Evolutionary conservation across 2,888 invertebrate species (phyloP).

Genomic region (Himalopsyche anomala): DNA sequence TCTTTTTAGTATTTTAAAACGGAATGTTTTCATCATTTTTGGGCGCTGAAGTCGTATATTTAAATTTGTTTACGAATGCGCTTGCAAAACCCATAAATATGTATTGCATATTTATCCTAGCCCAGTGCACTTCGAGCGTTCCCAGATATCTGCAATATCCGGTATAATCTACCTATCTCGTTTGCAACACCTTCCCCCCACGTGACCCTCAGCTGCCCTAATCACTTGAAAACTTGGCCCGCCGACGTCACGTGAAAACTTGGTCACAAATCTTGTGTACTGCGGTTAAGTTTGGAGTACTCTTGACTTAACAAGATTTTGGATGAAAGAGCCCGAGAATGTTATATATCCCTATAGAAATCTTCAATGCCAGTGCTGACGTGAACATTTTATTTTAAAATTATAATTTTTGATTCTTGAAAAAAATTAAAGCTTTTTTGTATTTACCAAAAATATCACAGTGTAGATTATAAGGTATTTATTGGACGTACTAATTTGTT

Average conservation of each 20-base stretch:
- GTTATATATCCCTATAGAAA: not conserved
- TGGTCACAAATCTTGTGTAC: constrained; percentile 50
- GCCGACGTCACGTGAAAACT: constrained; percentile 36
- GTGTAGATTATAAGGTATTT: too few relatives aligned
- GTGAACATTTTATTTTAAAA: too few relatives aligned
- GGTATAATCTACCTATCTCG: not conserved
- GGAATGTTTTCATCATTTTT: too few relatives aligned
- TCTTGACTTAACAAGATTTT: constrained; percentile 49
- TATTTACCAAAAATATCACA: too few relatives aligned
- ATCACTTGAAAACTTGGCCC: constrained; percentile 57
- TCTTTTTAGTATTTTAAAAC: too few relatives aligned
- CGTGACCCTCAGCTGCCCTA: constrained; percentile 55
- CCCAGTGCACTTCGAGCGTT: too few relatives aligned
- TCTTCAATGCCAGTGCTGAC: not conserved
- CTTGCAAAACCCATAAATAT: too few relatives aligned
- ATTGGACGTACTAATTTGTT: too few relatives aligned
- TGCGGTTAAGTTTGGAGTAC: constrained; percentile 50
- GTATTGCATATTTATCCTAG: not conserved
- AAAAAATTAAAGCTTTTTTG: too few relatives aligned
- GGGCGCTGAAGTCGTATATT: too few relatives aligned
- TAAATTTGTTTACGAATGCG: too few relatives aligned
- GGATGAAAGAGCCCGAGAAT: not conserved
- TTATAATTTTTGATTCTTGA: too few relatives aligned
- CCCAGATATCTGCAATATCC: not conserved
- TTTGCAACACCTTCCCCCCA: not conserved